Percentiles rank a stretch among this genome's conserved stretches.
These are phyloP conservation scores for Orthosia incerta DNA, from an alignment of 2,888 invertebrate genomes.

Conservation along the genomic window DNA sequence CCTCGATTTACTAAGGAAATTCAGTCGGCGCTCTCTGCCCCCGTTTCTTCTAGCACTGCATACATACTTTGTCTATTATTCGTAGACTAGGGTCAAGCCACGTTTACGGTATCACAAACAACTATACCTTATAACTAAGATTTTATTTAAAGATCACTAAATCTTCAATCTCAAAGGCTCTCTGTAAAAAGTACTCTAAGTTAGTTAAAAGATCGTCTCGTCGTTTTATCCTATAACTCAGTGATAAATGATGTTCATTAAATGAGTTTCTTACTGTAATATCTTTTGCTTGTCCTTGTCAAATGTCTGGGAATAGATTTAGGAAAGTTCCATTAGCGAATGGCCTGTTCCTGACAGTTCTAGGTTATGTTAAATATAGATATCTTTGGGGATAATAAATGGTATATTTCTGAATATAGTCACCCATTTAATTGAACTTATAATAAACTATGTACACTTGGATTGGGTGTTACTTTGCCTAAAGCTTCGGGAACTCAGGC, in stretches of 20 bases:
- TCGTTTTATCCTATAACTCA: conserved; percentile 13
- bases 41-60: too few species aligned
- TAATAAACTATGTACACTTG: too few species aligned
- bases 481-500: too few species aligned
- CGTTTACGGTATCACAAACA: too few species aligned
- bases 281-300: conserved; percentile 34
- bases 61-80: too few species aligned
- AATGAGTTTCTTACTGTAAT: conserved; percentile 18
- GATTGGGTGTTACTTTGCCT: too few species aligned
- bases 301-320: conserved; percentile 27
- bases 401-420: too few species aligned
- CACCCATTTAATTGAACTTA: too few species aligned
- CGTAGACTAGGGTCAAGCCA: too few species aligned
- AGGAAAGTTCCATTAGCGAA: conserved; percentile 26
- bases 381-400: conserved; percentile 1
- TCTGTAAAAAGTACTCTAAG: background rate
- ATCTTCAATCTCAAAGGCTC: background rate
- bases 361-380: conserved; percentile 16
- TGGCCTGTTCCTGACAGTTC: background rate
- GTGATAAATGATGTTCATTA: conserved; percentile 32
- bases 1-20: too few species aligned
- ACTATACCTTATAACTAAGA: too few species aligned
- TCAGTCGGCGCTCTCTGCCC: too few species aligned
- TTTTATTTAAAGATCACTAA: background rate
- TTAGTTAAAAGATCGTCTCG: conserved; percentile 2